A percentile compares a stretch with the other conserved stretches of the same genome.
phyloP scores from a whole-genome alignment of 2,888 invertebrate species.

The Drosophila tripunctata region DNA sequence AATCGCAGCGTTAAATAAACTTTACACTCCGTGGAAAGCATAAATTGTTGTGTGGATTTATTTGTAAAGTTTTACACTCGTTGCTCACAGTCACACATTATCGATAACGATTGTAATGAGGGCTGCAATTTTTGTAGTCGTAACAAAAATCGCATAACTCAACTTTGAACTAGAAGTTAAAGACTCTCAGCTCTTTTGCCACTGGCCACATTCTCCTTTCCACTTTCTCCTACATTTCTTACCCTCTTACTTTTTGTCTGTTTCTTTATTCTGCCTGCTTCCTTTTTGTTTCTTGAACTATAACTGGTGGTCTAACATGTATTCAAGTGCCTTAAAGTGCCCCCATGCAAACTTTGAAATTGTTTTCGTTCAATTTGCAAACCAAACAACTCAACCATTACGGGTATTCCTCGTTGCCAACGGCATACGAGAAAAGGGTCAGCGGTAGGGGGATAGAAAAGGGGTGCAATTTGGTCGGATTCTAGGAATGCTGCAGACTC shows the following conservation, averaged over 20 bases:
- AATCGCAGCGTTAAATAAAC: too few relatives aligned
- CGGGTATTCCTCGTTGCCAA: constrained; percentile 41
- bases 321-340: constrained; percentile 59
- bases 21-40: not conserved
- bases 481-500: too few relatives aligned
- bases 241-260: not conserved
- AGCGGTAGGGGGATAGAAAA: not conserved
- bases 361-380: constrained; percentile 78
- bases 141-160: constrained; percentile 40
- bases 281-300: not conserved
- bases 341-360: constrained; percentile 69
- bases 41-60: not conserved
- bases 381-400: constrained; percentile 71
- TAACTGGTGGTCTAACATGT: constrained; percentile 47
- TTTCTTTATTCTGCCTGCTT: not conserved
- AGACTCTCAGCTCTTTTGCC: constrained; percentile 32
- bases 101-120: constrained; percentile 17
- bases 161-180: constrained; percentile 36
- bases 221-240: not conserved
- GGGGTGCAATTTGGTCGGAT: not conserved
- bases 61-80: not conserved
- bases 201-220: constrained; percentile 13
- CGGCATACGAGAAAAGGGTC: not conserved
- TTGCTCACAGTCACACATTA: not conserved
- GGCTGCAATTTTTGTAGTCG: not conserved